Evolutionary conservation across 2,113 vertebrate genomes (phyloP).

Genomic region (Oxyruncus cristatus): DNA sequence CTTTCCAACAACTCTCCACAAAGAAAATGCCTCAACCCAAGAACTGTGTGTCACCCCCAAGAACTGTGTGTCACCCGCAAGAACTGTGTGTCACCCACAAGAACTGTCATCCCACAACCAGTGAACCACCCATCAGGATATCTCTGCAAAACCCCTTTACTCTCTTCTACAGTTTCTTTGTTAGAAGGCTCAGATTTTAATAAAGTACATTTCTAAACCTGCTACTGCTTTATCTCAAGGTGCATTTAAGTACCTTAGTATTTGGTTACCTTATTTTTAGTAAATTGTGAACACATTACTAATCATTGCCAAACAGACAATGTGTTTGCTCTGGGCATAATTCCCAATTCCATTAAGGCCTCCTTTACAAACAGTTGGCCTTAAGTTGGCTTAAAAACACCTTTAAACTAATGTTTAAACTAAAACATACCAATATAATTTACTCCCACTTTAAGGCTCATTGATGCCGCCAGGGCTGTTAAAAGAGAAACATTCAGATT

Average conservation of each 20-base stretch:
- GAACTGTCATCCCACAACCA: accelerated
- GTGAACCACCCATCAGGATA: neutral
- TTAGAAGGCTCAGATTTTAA: neutral
- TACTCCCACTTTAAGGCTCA: neutral
- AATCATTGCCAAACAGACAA: neutral
- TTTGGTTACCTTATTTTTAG: neutral
- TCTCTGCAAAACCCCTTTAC: neutral
- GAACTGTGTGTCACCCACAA: neutral
- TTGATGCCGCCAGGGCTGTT: neutral
- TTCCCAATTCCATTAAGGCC: conserved; percentile 17
- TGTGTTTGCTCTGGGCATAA: conserved; percentile 14
- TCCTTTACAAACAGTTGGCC: neutral
- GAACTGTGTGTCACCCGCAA: neutral
- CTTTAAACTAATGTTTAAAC: conserved; percentile 40
- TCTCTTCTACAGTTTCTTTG: neutral
- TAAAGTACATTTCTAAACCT: neutral
- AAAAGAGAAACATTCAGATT: neutral
- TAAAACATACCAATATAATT: conserved; percentile 24
- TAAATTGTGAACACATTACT: conserved; percentile 5
- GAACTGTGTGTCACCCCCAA: neutral
- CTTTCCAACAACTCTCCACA: neutral
- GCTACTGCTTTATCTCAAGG: neutral
- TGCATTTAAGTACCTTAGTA: neutral
- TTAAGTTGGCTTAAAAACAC: neutral
- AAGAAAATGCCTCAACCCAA: neutral